Base-by-base conservation (phyloP, 92 coral and sea anemone genomes). In the Epizoanthus stellaris region DNA sequence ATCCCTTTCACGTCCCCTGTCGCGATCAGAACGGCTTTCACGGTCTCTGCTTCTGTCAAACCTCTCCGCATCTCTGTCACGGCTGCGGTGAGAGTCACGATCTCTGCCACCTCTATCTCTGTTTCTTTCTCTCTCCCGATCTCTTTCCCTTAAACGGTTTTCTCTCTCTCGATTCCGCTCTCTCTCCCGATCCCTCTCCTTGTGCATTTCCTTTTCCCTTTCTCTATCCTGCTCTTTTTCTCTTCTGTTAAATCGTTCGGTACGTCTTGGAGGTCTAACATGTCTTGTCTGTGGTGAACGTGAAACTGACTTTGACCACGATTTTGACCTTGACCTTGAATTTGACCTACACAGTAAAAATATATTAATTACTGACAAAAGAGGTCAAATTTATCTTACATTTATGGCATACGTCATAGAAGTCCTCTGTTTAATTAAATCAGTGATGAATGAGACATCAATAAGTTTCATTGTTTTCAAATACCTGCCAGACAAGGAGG, bases 321-420 rank as follows among this genome's bases (percentile, higher is more conserved):
- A 94, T 47, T 95, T 89, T 38, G 98, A 95, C 81, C 96, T 91
- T 72, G 98, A 90, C 59, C 94, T 90, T 0, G 94, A 91, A n/a
- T 79, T 49, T 23, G 93, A 82, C 71, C 88, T 82, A 45, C 85
- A 58, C 71, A 63, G 43, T 16, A 61, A 79, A 30, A 14, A 57
- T 5, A 87, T 25, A 17, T 25, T 12, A 34, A 71, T 47, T 3
- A 67, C 5, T 36, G 34, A 20, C 3, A 82, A 71, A 56, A 0
- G 39, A 47, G 30, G 5, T 61, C 17, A 14, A 0, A 5, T 67
- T 20, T 62, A 3, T 40, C 14, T 19, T 15, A 20, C 7, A 13
- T 5, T 16, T 61, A 2, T 52, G 56, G 56, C 3, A 52, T 52
- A 52, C 12, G 5, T 52, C 12, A 52, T 11, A 52, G 36, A 30